phyloP scores from a whole-genome alignment of 2,113 vertebrate genomes.

The Rhineura floridana region DNA sequence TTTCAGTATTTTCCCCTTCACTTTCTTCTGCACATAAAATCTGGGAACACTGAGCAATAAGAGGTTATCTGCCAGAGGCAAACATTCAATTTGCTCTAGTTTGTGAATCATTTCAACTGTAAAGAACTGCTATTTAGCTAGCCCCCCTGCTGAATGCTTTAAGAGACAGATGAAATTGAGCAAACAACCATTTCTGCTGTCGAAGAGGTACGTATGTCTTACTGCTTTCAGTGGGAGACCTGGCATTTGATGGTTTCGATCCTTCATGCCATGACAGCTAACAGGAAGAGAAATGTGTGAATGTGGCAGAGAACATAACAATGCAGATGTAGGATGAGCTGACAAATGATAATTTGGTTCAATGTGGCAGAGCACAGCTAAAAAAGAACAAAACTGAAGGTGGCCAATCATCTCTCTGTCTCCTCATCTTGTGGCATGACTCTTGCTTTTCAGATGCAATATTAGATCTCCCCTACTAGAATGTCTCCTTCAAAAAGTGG shows the following conservation, averaged over 20 bases:
- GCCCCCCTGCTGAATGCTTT: conserved; percentile 40
- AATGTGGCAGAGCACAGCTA: not conserved
- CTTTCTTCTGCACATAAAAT: conserved; percentile 9
- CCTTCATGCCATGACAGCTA: conserved; percentile 22
- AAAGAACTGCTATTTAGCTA: conserved; percentile 43
- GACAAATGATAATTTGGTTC: not conserved
- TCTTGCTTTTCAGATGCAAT: not conserved
- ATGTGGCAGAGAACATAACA: conserved; percentile 3
- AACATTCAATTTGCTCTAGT: conserved; percentile 56
- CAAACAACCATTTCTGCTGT: conserved; percentile 32
- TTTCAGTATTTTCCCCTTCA: not conserved
- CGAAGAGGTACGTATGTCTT: not conserved
- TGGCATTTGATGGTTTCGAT: conserved; percentile 31
- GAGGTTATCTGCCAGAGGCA: conserved; percentile 43
- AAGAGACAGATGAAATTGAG: conserved; percentile 45
- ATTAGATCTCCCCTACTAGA: not conserved
- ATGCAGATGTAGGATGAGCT: rapidly evolving
- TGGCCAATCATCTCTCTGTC: not conserved
- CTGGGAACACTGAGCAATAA: conserved; percentile 27
- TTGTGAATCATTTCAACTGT: conserved; percentile 44
- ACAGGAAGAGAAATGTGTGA: conserved; percentile 19
- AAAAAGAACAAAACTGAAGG: not conserved
- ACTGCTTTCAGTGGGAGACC: conserved; percentile 13
- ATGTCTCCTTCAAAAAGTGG: not conserved
- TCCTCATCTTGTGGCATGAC: not conserved